phyloP scores from a whole-genome alignment of 2,888 invertebrate species.

The Loripinus fragilis region DNA sequence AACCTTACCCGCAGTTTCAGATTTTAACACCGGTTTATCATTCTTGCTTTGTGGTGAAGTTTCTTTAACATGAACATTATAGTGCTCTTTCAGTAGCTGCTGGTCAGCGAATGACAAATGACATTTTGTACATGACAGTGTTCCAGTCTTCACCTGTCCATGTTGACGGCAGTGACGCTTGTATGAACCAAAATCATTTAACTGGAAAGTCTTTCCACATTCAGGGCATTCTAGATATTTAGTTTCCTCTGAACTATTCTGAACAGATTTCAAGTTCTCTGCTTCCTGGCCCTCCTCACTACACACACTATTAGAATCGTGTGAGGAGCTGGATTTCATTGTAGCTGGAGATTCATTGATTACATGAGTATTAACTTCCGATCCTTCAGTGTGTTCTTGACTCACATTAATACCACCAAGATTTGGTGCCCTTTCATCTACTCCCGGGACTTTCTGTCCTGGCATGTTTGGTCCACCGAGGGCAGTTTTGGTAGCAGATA shows the following conservation, averaged over 20 bases:
- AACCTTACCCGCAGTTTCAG: conserved; percentile 27
- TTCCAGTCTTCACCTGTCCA: conserved; percentile 63
- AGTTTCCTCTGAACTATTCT: conserved; percentile 55
- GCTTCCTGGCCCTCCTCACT: conserved; percentile 11
- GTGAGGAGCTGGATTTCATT: conserved; percentile 4
- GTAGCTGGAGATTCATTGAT: background rate
- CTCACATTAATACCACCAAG: background rate
- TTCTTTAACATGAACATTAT: conserved; percentile 46
- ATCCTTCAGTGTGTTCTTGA: background rate
- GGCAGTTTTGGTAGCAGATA: conserved; percentile 79
- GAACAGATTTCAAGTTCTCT: conserved; percentile 30
- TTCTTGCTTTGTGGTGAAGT: background rate
- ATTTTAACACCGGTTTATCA: conserved; percentile 26
- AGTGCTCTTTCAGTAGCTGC: conserved; percentile 63
- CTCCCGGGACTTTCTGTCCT: background rate
- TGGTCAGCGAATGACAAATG: conserved; percentile 66
- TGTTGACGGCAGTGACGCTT: conserved; percentile 79
- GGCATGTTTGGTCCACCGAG: conserved; percentile 51
- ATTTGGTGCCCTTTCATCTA: background rate
- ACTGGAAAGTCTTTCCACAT: conserved; percentile 77
- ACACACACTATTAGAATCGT: background rate
- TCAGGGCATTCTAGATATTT: conserved; percentile 76
- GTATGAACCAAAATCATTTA: conserved; percentile 80
- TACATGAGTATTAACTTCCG: background rate
- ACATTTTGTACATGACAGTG: conserved; percentile 69